These are phyloP conservation scores for Triplophysa tibetana DNA, from an alignment of 2,113 vertebrate genomes.

Conservation along the genomic window DNA sequence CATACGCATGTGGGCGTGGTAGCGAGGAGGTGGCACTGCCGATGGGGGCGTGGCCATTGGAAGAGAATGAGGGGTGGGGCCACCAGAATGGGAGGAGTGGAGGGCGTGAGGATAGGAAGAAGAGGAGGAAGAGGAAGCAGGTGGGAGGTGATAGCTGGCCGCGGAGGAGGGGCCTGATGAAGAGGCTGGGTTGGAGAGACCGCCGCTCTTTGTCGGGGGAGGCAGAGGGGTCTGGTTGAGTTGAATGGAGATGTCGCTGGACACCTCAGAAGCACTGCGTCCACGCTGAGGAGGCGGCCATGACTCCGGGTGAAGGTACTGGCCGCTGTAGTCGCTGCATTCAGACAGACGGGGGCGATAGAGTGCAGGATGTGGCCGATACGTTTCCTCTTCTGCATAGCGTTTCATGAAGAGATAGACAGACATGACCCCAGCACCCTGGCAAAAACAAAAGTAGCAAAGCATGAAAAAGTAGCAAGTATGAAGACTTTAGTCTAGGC, in stretches of 20 bases:
- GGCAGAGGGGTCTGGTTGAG: constrained; percentile 80
- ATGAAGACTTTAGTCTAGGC: too few species aligned
- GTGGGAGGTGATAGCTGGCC: constrained; percentile 70
- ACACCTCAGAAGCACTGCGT: constrained; percentile 84
- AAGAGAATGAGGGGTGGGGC: constrained; percentile 63
- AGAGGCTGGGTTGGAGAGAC: constrained; percentile 53
- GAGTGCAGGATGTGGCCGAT: constrained; percentile 85
- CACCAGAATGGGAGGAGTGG: constrained; percentile 53
- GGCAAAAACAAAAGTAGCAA: constrained; percentile 12
- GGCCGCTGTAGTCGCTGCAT: constrained; percentile 90
- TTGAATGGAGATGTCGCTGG: constrained; percentile 89
- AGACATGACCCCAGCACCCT: constrained; percentile 92
- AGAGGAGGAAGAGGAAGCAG: constrained; percentile 68
- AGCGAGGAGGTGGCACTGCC: constrained; percentile 81
- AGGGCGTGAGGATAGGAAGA: constrained; percentile 71
- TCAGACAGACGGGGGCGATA: constrained; percentile 89
- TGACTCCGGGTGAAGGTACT: constrained; percentile 87
- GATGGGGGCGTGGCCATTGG: constrained; percentile 66
- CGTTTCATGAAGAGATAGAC: constrained; percentile 94
- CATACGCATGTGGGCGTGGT: constrained; percentile 85
- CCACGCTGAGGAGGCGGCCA: constrained; percentile 80
- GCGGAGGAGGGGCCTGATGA: constrained; percentile 72
- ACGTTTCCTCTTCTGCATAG: constrained; percentile 88
- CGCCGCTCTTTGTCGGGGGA: constrained; percentile 54
- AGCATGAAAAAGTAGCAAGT: too few species aligned